phyloP scores from a whole-genome alignment of 2,113 vertebrate genomes.

The Piaya cayana region DNA sequence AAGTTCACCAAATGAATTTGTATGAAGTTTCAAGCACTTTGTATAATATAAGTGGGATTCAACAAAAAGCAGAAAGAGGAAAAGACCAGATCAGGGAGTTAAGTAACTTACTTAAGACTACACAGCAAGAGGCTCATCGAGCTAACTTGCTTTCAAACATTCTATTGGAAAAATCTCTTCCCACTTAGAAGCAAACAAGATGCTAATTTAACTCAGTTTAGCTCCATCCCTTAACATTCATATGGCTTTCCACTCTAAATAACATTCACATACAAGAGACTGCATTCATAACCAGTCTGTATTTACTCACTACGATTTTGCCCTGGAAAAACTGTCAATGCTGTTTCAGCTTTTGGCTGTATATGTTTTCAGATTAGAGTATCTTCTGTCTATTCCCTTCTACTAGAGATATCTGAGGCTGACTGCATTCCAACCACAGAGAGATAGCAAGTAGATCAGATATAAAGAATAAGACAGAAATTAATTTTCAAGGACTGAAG shows the following conservation, averaged over 20 bases:
- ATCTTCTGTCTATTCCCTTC: slow-evolving; percentile 34
- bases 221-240: not conserved
- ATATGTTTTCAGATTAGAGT: slow-evolving; percentile 34
- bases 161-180: not conserved
- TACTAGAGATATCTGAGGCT: slow-evolving; percentile 14
- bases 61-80: not conserved
- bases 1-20: not conserved
- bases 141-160: not conserved
- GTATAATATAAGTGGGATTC: not conserved
- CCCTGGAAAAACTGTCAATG: slow-evolving; percentile 29
- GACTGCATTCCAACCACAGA: slow-evolving; percentile 8
- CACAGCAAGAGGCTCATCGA: not conserved
- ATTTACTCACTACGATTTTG: slow-evolving; percentile 43
- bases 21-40: not conserved
- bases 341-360: slow-evolving; percentile 35
- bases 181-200: not conserved
- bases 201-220: slow-evolving; percentile 1
- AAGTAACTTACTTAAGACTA: not conserved
- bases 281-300: slow-evolving; percentile 17
- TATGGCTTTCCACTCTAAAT: not conserved
- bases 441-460: not conserved
- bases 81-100: not conserved
- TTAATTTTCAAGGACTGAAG: not conserved
- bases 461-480: not conserved
- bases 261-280: not conserved